A percentile compares a stretch with the other conserved stretches of the same genome.
These are phyloP conservation scores for Echiichthys vipera DNA, from an alignment of 2,797 vertebrate species.

Conservation along the genomic window DNA sequence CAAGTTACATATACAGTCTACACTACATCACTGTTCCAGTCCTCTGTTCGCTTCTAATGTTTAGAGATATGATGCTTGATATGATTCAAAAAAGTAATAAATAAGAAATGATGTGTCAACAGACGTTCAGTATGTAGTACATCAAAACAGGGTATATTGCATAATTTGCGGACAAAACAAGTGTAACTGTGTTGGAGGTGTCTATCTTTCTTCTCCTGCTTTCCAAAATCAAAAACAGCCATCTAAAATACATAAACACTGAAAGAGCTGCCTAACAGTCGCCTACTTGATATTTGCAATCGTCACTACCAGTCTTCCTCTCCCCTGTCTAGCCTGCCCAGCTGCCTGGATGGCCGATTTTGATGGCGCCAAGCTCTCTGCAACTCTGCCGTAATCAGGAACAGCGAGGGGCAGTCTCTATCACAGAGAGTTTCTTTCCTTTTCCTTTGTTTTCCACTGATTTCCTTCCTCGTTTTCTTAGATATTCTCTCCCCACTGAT, in stretches of 20 bases:
- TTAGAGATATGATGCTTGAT: background rate
- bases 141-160: slow-evolving; percentile 50
- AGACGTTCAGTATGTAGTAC: slow-evolving; percentile 3
- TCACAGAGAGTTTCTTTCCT: slow-evolving; percentile 87
- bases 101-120: slow-evolving; percentile 18
- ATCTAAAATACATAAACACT: slow-evolving; percentile 85
- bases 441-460: slow-evolving; percentile 89
- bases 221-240: slow-evolving; percentile 80
- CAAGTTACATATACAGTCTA: background rate
- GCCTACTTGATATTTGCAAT: slow-evolving; percentile 78
- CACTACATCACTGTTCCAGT: background rate
- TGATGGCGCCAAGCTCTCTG: slow-evolving; percentile 85
- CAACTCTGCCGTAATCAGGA: slow-evolving; percentile 85
- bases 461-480: slow-evolving; percentile 91
- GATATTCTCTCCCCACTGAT: slow-evolving; percentile 89
- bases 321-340: slow-evolving; percentile 80
- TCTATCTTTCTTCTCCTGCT: slow-evolving; percentile 73
- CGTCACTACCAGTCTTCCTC: slow-evolving; percentile 81
- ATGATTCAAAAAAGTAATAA: slow-evolving; percentile 9
- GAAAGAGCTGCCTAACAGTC: slow-evolving; percentile 70
- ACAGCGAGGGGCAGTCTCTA: slow-evolving; percentile 84
- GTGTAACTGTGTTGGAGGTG: slow-evolving; percentile 64
- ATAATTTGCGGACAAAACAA: slow-evolving; percentile 66
- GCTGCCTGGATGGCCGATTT: slow-evolving; percentile 83
- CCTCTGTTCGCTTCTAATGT: background rate